These are phyloP conservation scores for Habroteleia sp. DNA, from an alignment of 2,888 invertebrate genomes.

Conservation along the genomic window DNA sequence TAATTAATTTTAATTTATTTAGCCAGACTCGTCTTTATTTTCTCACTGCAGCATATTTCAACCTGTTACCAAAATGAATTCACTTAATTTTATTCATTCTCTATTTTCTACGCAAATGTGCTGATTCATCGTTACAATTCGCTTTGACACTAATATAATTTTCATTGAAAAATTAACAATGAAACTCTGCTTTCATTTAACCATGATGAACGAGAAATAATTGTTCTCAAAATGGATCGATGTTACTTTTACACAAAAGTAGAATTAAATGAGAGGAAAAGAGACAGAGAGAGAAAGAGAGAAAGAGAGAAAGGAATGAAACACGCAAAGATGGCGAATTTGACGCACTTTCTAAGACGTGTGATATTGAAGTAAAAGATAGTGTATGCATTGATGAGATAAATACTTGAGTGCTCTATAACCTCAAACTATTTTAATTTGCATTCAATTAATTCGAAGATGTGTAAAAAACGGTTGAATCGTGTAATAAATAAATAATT, in stretches of 20 bases:
- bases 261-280: constrained; percentile 35
- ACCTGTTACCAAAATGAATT: too few relatives aligned
- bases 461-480: too few relatives aligned
- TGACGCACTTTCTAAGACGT: constrained; percentile 29
- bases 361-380: constrained; percentile 22
- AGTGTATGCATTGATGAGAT: constrained; percentile 3
- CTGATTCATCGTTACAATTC: too few relatives aligned
- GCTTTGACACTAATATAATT: too few relatives aligned
- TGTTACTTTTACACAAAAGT: constrained; percentile 43
- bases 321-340: constrained; percentile 10
- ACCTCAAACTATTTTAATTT: constrained; percentile 27
- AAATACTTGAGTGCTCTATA: constrained; percentile 22
- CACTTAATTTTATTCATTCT: too few relatives aligned
- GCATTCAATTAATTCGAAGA: constrained; percentile 16
- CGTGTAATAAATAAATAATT: too few relatives aligned
- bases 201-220: constrained; percentile 13
- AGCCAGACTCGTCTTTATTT: too few relatives aligned
- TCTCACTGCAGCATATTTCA: too few relatives aligned
- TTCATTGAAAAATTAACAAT: too few relatives aligned
- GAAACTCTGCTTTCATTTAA: constrained; percentile 21
- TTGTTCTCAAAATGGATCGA: constrained; percentile 38
- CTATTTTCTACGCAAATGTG: too few relatives aligned
- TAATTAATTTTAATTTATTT: too few relatives aligned
- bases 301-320: constrained; percentile 42
- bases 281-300: constrained; percentile 45